phyloP scores from a whole-genome alignment of 1,140 invertebrate genomes.

The Pseudomyrmex pallidus region DNA sequence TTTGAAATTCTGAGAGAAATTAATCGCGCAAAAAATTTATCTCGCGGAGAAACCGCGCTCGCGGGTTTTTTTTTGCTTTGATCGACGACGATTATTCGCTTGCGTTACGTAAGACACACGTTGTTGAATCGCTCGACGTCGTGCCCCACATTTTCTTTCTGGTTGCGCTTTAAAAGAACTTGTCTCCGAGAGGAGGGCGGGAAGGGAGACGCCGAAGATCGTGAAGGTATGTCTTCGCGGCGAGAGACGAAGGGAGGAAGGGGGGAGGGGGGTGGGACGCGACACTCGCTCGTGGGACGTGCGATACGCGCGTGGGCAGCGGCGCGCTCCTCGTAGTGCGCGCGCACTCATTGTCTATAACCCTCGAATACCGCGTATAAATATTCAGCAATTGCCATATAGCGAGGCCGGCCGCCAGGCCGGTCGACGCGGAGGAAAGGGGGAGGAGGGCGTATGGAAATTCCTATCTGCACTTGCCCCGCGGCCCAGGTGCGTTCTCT shows the following conservation, averaged over 20 bases:
- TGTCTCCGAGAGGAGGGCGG: not conserved
- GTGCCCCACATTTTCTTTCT: not conserved
- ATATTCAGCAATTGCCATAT: constrained; percentile 71
- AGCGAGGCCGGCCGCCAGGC: constrained; percentile 5
- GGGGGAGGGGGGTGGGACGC: not conserved
- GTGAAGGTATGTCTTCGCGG: not conserved
- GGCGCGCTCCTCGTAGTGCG: not conserved
- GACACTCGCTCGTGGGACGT: constrained; percentile 19
- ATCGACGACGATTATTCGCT: not conserved
- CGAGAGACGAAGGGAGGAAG: not conserved
- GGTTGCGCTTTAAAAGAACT: not conserved
- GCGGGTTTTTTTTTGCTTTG: not conserved
- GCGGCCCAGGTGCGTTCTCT: constrained; percentile 39
- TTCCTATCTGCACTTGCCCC: constrained; percentile 51
- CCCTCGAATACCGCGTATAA: constrained; percentile 66
- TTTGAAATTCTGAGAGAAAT: not conserved
- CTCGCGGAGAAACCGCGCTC: not conserved
- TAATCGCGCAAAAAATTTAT: not conserved
- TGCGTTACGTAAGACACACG: not conserved
- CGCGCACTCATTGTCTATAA: constrained; percentile 67
- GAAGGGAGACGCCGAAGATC: not conserved
- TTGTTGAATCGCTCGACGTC: too few relatives aligned
- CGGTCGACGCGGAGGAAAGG: not conserved
- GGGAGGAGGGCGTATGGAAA: constrained; percentile 55
- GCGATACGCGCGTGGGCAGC: constrained; percentile 54